Percentiles rank a stretch among this genome's conserved stretches.
These are phyloP conservation scores for Apamea epomidion DNA, from an alignment of 2,888 invertebrate species.

Conservation along the genomic window DNA sequence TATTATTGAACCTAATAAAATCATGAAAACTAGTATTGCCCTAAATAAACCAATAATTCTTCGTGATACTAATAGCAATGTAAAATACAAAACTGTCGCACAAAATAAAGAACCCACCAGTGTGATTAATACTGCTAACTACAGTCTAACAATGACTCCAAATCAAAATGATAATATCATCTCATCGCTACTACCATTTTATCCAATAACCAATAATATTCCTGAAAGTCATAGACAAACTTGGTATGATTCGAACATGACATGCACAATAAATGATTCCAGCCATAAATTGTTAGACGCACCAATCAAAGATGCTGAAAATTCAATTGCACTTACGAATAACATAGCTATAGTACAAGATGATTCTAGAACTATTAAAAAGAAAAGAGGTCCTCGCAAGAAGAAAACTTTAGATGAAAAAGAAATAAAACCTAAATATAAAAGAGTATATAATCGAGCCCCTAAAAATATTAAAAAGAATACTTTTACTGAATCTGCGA, in stretches of 20 bases:
- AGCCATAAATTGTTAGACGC: not conserved
- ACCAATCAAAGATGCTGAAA: constrained; percentile 24
- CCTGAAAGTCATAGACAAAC: constrained; percentile 22
- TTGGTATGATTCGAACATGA: constrained; percentile 13
- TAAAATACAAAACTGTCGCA: not conserved
- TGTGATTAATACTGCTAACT: not conserved
- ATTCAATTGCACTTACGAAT: not conserved
- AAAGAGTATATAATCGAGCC: not conserved
- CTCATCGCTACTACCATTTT: not conserved
- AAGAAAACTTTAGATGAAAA: constrained; percentile 42
- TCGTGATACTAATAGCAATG: not conserved
- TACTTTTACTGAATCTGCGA: not conserved
- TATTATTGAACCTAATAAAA: not conserved
- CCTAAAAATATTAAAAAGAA: constrained; percentile 4
- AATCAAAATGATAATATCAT: not conserved
- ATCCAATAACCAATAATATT: not conserved
- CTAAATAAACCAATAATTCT: not conserved
- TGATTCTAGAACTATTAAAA: constrained; percentile 24
- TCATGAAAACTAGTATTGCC: fast-evolving
- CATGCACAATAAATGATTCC: constrained; percentile 15
- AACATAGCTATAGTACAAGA: constrained; percentile 7
- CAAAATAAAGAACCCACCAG: not conserved
- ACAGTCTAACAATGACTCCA: not conserved
- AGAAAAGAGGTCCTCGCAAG: constrained; percentile 55
- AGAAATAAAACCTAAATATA: constrained; percentile 24